Base-by-base conservation (phyloP, 2,797 vertebrate species). In the Aselliscus stoliczkanus region DNA sequence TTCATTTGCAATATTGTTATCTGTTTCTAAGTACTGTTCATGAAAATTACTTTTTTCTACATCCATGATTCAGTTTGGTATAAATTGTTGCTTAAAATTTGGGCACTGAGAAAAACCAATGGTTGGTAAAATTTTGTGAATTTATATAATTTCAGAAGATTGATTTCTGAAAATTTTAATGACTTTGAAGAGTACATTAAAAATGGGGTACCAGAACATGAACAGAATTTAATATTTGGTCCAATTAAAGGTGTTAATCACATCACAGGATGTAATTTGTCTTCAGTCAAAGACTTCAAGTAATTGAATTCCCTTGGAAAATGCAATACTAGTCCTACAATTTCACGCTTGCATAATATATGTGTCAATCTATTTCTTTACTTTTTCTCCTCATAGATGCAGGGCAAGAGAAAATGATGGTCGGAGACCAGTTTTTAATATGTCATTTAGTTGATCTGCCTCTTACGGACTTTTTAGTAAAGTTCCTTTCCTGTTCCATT, bases 201-300 rank as follows among this genome's bases (percentile, higher is more conserved):
- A 88, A 75, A 83, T 39, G 29, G 1, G 18, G 31, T 54, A 84
- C 34, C 4, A 69, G 86, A 77, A 86, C 65, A 89, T 18, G 31
- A 47, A 56, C 34, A 83, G 52, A 91, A 96, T 86, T 79, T 82
- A 89, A 76, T 72, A 39, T 67, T 88, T 90, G 44, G 34, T 76
- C 50, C 21, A 90, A 93, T 95, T 97, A 95, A 93, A 96, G 56
- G n/a, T 92, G 81, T 95, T 95, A 90, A 93, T 67, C 56, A 90
- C 20, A 93, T 67, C 56, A 90, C 20, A 56, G 34, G 29, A 65
- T n/a, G 3, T 79, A 88, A 88, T 18, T 60, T 92, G 75, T 67
- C 67, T 65, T 82, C 72, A 93, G 58, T 23, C 58, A 92, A 87
- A 76, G 34, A 76, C 44, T 82, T 95, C 25, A 89, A 88, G 54